Conservation (phyloP, 2,888 invertebrate genomes). For the Andrena flavipes region DNA sequence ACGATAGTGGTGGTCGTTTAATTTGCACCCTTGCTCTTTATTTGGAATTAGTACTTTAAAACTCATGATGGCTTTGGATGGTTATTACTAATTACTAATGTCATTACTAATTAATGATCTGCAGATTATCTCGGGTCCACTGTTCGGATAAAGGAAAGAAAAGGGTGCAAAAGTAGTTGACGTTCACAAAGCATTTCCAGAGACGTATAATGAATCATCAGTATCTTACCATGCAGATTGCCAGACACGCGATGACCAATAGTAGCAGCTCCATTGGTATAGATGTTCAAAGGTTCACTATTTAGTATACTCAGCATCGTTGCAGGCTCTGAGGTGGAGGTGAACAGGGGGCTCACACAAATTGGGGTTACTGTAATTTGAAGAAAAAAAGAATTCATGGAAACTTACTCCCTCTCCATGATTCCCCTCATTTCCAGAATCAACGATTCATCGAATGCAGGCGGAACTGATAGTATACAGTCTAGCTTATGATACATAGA, state of each 20-base stretch:
- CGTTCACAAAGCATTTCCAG: neutral
- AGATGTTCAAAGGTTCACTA: constrained; percentile 74
- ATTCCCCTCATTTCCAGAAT: neutral
- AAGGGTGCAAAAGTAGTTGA: neutral
- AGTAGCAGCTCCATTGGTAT: constrained; percentile 79
- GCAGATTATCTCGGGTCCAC: neutral
- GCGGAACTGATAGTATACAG: neutral
- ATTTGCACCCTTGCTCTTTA: too few species aligned
- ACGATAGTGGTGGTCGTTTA: too few species aligned
- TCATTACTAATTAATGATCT: too few species aligned
- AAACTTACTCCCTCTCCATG: neutral
- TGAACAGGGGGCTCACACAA: constrained; percentile 65
- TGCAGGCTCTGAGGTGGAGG: constrained; percentile 62
- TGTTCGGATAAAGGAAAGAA: neutral
- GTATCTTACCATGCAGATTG: constrained; percentile 77
- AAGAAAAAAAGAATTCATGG: neutral
- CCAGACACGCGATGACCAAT: constrained; percentile 80
- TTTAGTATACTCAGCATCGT: constrained; percentile 69
- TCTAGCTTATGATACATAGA: neutral
- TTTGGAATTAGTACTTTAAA: too few species aligned
- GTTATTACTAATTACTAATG: too few species aligned
- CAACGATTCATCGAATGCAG: neutral
- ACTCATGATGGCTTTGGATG: too few species aligned
- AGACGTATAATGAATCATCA: too few species aligned
- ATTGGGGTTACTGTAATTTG: constrained; percentile 72